phyloP scores from a whole-genome alignment of 2,113 vertebrate genomes.

The Microcebus lehilahytsara region DNA sequence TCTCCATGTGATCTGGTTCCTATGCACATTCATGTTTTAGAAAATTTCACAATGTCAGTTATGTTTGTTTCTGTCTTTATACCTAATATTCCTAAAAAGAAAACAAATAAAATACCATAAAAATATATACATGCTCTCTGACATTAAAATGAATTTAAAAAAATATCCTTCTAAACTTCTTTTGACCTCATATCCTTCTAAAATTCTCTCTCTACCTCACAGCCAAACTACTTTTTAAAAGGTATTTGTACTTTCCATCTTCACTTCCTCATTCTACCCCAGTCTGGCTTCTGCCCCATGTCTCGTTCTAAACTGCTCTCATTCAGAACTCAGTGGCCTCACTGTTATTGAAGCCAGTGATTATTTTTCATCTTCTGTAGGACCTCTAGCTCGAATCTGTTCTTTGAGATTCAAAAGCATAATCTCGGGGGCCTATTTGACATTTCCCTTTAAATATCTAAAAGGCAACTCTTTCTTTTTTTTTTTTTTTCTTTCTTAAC shows the following conservation, averaged over 20 bases:
- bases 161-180: not conserved
- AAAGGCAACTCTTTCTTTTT: not conserved
- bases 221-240: not conserved
- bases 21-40: not conserved
- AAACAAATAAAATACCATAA: not conserved
- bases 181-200: not conserved
- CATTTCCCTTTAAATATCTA: constrained; percentile 20
- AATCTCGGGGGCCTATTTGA: not conserved
- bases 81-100: not conserved
- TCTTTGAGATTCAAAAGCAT: constrained; percentile 3
- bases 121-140: not conserved
- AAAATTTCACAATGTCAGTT: not conserved
- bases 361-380: not conserved
- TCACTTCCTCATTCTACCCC: not conserved
- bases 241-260: not conserved
- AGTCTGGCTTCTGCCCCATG: not conserved
- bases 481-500: too few relatives aligned
- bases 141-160: not conserved
- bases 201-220: not conserved
- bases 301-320: not conserved
- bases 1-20: not conserved
- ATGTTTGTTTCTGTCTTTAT: not conserved
- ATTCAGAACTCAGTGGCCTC: not conserved
- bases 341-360: not conserved
- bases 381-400: not conserved